Conservation (phyloP, 2,113 vertebrate genomes). For the Turnix velox region DNA sequence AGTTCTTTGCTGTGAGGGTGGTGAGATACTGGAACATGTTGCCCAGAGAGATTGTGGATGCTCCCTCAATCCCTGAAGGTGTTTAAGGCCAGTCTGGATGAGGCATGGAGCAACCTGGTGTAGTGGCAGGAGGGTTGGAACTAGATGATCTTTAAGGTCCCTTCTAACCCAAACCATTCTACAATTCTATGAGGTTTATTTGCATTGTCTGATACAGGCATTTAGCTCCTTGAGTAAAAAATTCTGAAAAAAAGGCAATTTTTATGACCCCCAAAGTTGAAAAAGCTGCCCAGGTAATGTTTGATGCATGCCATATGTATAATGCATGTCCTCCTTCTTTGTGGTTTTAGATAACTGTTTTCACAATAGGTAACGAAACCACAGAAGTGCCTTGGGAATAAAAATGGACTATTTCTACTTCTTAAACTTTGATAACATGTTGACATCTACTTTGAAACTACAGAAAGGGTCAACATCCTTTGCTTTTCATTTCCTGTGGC, state of each 20-base stretch:
- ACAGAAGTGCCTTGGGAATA: not conserved
- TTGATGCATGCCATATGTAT: not conserved
- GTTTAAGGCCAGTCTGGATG: too few species aligned
- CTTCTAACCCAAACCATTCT: too few species aligned
- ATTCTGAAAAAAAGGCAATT: not conserved
- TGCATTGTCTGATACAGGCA: not conserved
- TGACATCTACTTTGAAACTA: conserved; percentile 11
- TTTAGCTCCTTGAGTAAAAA: not conserved
- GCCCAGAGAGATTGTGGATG: too few species aligned
- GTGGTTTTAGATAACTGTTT: not conserved
- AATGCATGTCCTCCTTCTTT: not conserved
- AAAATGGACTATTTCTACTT: not conserved
- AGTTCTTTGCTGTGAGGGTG: too few species aligned
- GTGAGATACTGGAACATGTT: too few species aligned
- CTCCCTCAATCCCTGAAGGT: too few species aligned
- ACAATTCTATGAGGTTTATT: not conserved
- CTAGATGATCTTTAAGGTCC: too few species aligned
- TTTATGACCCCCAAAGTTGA: not conserved
- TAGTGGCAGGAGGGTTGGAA: too few species aligned
- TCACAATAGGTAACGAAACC: not conserved
- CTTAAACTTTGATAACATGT: not conserved
- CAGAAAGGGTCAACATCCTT: conserved; percentile 16
- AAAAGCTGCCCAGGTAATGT: not conserved
- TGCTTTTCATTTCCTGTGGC: not conserved
- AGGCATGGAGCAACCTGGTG: too few species aligned